Evolutionary conservation across 2,888 invertebrate genomes (phyloP).

Genomic region (Scaptomyza parva): DNA sequence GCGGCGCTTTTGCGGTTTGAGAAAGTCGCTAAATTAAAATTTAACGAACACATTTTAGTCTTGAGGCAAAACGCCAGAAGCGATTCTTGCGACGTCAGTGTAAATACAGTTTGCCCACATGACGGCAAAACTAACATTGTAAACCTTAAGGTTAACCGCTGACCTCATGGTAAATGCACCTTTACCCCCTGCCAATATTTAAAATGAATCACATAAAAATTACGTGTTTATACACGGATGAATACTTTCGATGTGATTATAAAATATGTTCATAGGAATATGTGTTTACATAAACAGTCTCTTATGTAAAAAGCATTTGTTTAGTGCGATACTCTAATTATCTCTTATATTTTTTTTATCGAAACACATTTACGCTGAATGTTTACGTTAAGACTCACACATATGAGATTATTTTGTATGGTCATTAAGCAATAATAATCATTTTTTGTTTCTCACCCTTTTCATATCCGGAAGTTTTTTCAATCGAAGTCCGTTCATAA

Average conservation of each 20-base stretch:
- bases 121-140: too few species aligned
- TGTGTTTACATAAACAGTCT: conserved; percentile 1
- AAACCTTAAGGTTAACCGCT: too few species aligned
- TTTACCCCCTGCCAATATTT: background rate
- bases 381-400: background rate
- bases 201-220: background rate
- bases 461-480: conserved; percentile 78
- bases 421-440: background rate
- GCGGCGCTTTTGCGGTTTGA: too few species aligned
- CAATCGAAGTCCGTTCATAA: conserved; percentile 81
- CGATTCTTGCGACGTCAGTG: too few species aligned
- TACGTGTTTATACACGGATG: too few species aligned
- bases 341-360: conserved; percentile 18
- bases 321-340: conserved; percentile 31
- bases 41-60: too few species aligned
- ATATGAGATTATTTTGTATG: background rate
- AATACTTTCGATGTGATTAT: background rate
- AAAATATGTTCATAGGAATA: background rate
- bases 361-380: background rate
- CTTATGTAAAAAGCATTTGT: conserved; percentile 8
- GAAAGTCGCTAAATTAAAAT: too few species aligned
- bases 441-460: conserved; percentile 66
- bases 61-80: too few species aligned
- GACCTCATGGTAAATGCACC: too few species aligned
- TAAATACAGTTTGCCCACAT: too few species aligned